Percentiles rank a stretch among this genome's conserved stretches.
phyloP scores from a whole-genome alignment of 2,888 invertebrate species.

The Apomyelois bistriatella region DNA sequence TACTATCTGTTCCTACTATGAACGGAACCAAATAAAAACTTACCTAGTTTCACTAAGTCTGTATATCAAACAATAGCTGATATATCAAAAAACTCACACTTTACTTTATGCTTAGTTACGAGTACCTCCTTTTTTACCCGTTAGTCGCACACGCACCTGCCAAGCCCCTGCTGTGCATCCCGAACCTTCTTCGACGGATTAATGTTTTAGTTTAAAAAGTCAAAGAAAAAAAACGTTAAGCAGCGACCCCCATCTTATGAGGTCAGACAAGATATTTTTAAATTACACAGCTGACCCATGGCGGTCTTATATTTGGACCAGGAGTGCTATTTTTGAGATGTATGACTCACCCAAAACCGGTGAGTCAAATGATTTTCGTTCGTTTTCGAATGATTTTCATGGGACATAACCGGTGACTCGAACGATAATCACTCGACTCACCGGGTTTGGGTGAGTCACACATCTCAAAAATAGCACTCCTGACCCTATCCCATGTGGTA shows the following conservation, averaged over 20 bases:
- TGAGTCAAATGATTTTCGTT: no score
- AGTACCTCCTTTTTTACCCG: slow-evolving; percentile 31
- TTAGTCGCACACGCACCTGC: slow-evolving; percentile 57
- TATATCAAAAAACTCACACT: slow-evolving; percentile 1
- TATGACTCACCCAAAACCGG: no score
- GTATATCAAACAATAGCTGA: slow-evolving; percentile 4
- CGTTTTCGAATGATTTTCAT: no score
- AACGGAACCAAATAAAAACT: no score
- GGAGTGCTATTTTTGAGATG: no score
- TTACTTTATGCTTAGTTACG: background rate
- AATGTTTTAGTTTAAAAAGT: slow-evolving; percentile 34
- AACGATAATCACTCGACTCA: no score
- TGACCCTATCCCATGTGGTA: no score
- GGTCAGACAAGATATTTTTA: background rate
- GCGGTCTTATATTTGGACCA: background rate
- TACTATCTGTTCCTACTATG: no score
- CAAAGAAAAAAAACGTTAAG: background rate
- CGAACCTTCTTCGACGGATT: slow-evolving; percentile 61
- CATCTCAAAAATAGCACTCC: no score
- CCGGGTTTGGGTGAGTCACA: no score
- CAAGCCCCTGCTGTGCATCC: slow-evolving; percentile 55
- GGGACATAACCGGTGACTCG: no score
- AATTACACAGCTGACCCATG: background rate
- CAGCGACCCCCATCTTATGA: slow-evolving; percentile 6
- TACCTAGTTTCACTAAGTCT: no score